Percentiles rank a stretch among this genome's conserved stretches.
phyloP scores from a whole-genome alignment of 2,888 invertebrate species.

The Acronicta leporina region DNA sequence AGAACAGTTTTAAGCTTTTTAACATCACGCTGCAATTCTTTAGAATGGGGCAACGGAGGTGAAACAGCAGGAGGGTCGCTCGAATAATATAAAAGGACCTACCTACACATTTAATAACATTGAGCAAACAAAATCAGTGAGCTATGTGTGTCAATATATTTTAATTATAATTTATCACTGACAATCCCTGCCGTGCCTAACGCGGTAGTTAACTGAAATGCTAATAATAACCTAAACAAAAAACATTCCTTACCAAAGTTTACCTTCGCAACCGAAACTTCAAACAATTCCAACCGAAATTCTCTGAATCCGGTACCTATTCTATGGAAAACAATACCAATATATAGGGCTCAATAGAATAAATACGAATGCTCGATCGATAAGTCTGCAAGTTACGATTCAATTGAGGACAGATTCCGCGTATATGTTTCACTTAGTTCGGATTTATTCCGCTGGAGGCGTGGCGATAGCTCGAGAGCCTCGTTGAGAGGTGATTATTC shows the following conservation, averaged over 20 bases:
- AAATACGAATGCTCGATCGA: constrained; percentile 47
- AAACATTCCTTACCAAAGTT: background rate
- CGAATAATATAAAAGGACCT: no score
- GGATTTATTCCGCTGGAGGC: constrained; percentile 49
- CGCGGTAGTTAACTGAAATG: no score
- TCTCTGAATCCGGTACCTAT: constrained; percentile 12
- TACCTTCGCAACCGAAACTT: background rate
- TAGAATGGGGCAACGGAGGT: no score
- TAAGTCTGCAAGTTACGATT: constrained; percentile 57
- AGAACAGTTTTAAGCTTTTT: no score
- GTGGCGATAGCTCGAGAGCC: constrained; percentile 39
- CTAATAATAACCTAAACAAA: no score
- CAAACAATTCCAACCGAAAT: background rate
- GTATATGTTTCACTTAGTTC: constrained; percentile 54
- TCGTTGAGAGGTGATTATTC: constrained; percentile 19
- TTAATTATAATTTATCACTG: no score
- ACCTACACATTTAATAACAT: no score
- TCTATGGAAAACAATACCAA: constrained; percentile 32
- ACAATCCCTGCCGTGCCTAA: no score
- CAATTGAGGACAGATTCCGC: constrained; percentile 52
- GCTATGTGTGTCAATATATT: no score
- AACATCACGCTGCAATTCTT: no score
- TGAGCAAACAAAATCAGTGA: no score
- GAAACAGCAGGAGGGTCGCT: no score
- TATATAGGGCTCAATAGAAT: constrained; percentile 39